Percentiles rank a stretch among this genome's conserved stretches.
Conservation (phyloP, 2,113 vertebrate species). For the Struthidea cinerea region DNA sequence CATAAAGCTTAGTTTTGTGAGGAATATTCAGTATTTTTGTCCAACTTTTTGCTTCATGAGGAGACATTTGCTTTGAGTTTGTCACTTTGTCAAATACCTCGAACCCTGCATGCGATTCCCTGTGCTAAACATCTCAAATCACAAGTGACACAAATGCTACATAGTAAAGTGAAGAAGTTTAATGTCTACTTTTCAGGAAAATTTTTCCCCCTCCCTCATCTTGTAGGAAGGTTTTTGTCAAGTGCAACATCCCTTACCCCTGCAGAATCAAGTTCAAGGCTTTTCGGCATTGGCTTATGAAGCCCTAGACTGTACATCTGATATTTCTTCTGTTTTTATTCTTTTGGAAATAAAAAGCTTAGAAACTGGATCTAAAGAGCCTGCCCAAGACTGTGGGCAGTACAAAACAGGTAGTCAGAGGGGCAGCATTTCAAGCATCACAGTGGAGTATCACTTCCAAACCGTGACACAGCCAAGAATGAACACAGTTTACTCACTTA, state of each 20-base stretch:
- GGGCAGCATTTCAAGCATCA: background rate
- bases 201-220: background rate
- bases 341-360: background rate
- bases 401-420: background rate
- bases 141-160: background rate
- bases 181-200: background rate
- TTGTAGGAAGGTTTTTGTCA: background rate
- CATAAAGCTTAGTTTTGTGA: background rate
- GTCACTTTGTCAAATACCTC: background rate
- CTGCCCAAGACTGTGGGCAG: background rate
- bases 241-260: background rate
- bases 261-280: background rate
- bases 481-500: background rate
- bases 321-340: background rate
- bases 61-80: background rate
- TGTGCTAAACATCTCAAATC: background rate
- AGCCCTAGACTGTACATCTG: background rate
- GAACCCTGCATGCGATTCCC: background rate
- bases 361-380: background rate
- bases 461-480: background rate
- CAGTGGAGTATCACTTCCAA: background rate
- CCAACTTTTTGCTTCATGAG: background rate
- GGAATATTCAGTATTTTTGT: background rate
- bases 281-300: background rate
- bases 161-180: background rate